Evolutionary conservation across 2,113 vertebrate genomes (phyloP).

Genomic region (Eretmochelys imbricata): DNA sequence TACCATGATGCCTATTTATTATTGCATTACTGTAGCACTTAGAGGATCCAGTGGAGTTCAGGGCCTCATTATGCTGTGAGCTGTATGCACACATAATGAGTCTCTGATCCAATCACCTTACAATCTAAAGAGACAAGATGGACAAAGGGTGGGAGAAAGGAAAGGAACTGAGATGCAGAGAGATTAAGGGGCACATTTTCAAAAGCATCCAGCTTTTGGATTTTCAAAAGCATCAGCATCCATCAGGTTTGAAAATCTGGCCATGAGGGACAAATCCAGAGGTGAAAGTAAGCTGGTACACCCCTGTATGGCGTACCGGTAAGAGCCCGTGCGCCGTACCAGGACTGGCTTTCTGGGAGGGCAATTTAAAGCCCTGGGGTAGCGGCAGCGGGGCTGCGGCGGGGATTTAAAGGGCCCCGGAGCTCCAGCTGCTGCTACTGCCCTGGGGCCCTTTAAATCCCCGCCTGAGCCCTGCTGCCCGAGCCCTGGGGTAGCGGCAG

Average conservation of each 20-base stretch:
- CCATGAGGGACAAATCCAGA: neutral
- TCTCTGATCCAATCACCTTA: neutral
- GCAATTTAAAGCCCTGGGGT: no score
- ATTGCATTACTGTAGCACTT: neutral
- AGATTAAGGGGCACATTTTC: neutral
- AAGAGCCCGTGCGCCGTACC: no score
- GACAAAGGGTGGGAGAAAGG: fast-evolving
- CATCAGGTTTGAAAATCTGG: neutral
- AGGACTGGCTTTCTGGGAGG: no score
- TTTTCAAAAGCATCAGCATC: neutral
- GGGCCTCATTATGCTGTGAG: fast-evolving
- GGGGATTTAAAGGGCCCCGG: no score
- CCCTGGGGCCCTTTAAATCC: no score
- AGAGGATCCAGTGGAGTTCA: fast-evolving
- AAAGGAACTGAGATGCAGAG: neutral
- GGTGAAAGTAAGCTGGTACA: no score
- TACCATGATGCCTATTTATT: neutral
- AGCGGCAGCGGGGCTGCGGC: no score
- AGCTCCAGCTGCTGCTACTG: no score
- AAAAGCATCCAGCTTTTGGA: neutral
- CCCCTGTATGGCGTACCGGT: no score
- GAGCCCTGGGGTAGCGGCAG: no score
- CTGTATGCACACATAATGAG: neutral
- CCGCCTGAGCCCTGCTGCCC: no score
- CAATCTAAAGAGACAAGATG: no score